phyloP scores from a whole-genome alignment of 2,888 invertebrate species.

The Ormyrus rosae region DNA sequence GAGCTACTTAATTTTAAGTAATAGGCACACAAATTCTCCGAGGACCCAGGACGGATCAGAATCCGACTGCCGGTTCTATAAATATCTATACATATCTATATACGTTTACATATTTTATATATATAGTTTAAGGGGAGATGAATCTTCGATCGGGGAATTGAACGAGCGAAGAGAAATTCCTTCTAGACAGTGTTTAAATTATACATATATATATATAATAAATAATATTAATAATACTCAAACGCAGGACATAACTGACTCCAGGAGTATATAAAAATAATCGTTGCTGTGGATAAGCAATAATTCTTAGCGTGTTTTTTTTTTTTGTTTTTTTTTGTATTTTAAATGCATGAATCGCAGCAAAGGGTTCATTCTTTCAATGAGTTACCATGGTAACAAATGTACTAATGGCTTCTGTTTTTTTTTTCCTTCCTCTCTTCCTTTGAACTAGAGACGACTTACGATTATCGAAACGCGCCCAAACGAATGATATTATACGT shows the following conservation, averaged over 20 bases:
- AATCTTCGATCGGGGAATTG: not conserved
- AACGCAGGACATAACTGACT: constrained; percentile 20
- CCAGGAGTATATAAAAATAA: constrained; percentile 1
- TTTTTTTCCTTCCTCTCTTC: not conserved
- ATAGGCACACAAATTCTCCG: constrained; percentile 23
- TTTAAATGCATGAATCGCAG: constrained; percentile 34
- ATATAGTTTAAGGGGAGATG: not conserved
- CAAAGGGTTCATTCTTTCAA: constrained; percentile 41
- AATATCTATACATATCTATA: not conserved
- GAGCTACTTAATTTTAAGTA: constrained; percentile 2
- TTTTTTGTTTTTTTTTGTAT: constrained; percentile 25
- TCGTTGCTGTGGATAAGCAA: constrained; percentile 1
- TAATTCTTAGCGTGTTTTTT: too few relatives aligned
- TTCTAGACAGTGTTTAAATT: constrained; percentile 43
- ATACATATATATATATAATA: constrained; percentile 25
- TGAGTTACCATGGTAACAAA: constrained; percentile 58
- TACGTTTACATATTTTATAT: constrained; percentile 20
- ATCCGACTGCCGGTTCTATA: constrained; percentile 13
- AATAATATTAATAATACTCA: constrained; percentile 46
- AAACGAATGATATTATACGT: constrained; percentile 1
- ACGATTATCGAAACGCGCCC: not conserved
- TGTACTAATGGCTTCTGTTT: constrained; percentile 34
- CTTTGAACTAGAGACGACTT: constrained; percentile 17
- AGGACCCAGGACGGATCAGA: not conserved
- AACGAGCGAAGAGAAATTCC: not conserved